Evolutionary conservation across 2,797 vertebrate species (phyloP).

Genomic region (Anolis apletophallus): DNA sequence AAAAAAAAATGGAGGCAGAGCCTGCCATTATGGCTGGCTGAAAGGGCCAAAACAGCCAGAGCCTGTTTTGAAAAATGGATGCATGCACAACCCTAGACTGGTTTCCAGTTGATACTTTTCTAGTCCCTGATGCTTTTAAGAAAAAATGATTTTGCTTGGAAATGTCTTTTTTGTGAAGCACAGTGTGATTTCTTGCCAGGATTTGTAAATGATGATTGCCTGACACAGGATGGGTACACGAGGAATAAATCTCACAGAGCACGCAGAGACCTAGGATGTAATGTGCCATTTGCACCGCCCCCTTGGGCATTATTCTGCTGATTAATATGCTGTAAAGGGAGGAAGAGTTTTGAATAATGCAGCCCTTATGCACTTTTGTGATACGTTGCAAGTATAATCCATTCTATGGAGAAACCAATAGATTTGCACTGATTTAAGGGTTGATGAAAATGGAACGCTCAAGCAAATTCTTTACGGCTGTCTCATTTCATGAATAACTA

Average conservation of each 20-base stretch:
- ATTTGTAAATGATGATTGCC: constrained; percentile 25
- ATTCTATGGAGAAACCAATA: constrained; percentile 2
- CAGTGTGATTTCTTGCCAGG: background rate
- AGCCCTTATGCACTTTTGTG: background rate
- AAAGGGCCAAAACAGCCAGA: too few relatives aligned
- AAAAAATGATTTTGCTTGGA: background rate
- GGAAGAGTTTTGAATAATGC: constrained; percentile 58
- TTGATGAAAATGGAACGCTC: constrained; percentile 4
- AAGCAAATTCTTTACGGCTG: background rate
- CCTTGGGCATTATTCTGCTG: constrained; percentile 15
- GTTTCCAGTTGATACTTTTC: background rate
- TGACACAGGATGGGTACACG: constrained; percentile 27
- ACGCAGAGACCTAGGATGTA: constrained; percentile 40
- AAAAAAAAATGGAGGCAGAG: too few relatives aligned
- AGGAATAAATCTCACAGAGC: constrained; percentile 55
- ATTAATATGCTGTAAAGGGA: constrained; percentile 43
- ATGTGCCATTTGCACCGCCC: constrained; percentile 29
- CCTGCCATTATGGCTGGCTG: too few relatives aligned
- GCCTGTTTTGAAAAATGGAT: too few relatives aligned
- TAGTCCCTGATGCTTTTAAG: background rate
- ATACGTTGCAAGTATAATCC: background rate
- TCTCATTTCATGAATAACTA: background rate
- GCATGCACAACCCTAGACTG: too few relatives aligned
- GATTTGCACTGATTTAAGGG: background rate
- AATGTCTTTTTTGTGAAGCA: constrained; percentile 6